Base-by-base conservation (phyloP, 2,797 vertebrate genomes). In the Scleropages formosus region DNA sequence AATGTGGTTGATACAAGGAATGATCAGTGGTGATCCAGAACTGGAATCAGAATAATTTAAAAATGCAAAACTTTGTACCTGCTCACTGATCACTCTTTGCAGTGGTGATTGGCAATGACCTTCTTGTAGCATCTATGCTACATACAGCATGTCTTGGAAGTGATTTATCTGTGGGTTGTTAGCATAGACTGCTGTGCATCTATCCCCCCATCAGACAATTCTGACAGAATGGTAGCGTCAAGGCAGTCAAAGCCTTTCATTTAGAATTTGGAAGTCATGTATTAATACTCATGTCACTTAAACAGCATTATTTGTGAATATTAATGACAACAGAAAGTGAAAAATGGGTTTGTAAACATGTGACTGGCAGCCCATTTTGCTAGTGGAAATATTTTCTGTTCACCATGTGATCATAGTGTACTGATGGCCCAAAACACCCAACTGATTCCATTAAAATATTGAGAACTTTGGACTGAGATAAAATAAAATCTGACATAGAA, bases 401-500 rank as follows among this genome's bases (percentile, higher is more conserved):
- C 11, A 15, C 49, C 53, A 12, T 2, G 18, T 9, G 2, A 18
- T 56, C 53, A 12, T 18, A 56, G 12, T 18, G 13, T 13, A 6
- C 6, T 16, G 51, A 16, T 71, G 6, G 46, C 16, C 7, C 26
- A 47, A 70, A 15, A 15, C 8, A n/a, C 27, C 51, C 18, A 13
- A 1, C 16, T n/a, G 10, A 8, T 61, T 61, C 59, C 59, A 9
- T 59, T 22, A 11, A 26, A 71, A 16, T 46, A 16, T 65, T 67
- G 13, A 46, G 61, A 69, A 44, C 39, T 16, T 10, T 46, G 15
- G 24, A 62, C 31, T 22, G 15, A 49, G 78, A 79, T 85, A 80
- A 79, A 78, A 66, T 70, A 78, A 69, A 83, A 82, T 83, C 77
- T 80, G 83, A 82, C 82, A 81, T 86, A 87, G 74, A 88, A 89